phyloP scores from a whole-genome alignment of 2,113 vertebrate species.

The Opisthocomus hoazin region DNA sequence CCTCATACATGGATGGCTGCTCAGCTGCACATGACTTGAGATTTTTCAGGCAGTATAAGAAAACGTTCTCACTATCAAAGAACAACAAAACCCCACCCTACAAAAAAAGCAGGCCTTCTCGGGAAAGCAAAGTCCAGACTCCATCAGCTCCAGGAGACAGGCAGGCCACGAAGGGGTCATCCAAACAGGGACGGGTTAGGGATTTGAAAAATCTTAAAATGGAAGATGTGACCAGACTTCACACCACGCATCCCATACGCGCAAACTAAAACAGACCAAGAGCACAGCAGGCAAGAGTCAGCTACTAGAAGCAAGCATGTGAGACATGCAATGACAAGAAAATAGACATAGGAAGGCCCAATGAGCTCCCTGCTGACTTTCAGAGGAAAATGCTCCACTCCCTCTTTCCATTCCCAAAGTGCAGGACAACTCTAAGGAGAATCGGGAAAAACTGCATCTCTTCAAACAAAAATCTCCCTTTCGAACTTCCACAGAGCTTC shows the following conservation, averaged over 20 bases:
- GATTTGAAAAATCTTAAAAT: neutral
- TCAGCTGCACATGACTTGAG: neutral
- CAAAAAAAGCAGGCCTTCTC: neutral
- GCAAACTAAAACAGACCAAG: neutral
- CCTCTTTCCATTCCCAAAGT: neutral
- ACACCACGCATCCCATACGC: neutral
- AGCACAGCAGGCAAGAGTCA: neutral
- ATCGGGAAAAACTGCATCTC: neutral
- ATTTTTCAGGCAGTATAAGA: neutral
- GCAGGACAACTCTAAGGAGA: neutral
- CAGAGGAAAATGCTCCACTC: neutral
- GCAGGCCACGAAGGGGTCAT: neutral
- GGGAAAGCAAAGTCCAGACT: neutral
- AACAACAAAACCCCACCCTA: constrained; percentile 20
- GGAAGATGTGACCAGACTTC: neutral
- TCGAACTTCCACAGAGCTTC: neutral
- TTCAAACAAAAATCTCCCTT: neutral
- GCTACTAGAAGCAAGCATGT: neutral
- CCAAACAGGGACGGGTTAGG: neutral
- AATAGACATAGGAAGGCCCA: neutral
- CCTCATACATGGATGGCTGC: neutral
- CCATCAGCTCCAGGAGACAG: neutral
- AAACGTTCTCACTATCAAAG: constrained; percentile 11
- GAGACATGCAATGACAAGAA: neutral
- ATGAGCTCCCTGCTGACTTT: neutral